phyloP scores from a whole-genome alignment of 2,113 vertebrate species.

The Elanus axillaris region DNA sequence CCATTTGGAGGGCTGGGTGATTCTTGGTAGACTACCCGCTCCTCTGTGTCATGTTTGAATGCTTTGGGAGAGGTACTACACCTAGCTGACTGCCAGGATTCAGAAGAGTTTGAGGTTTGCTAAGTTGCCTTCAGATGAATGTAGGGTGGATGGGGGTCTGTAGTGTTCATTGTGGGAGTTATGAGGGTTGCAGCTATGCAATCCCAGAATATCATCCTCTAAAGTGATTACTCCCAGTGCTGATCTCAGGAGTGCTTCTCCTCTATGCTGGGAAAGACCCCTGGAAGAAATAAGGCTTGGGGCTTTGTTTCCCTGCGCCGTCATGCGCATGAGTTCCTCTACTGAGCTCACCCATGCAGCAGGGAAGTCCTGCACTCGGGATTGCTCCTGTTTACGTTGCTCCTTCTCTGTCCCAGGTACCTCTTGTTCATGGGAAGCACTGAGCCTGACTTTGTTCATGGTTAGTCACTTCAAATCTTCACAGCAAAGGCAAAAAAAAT shows the following conservation, averaged over 20 bases:
- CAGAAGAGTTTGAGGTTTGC: neutral
- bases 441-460: neutral
- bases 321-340: neutral
- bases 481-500: neutral
- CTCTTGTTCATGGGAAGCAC: neutral
- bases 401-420: neutral
- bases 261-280: accelerated
- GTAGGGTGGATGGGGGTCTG: neutral
- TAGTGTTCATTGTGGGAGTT: neutral
- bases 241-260: neutral
- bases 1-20: neutral
- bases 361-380: neutral
- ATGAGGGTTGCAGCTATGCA: neutral
- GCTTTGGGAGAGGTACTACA: neutral
- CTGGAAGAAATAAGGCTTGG: neutral
- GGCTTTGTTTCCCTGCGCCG: neutral
- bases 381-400: neutral
- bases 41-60: neutral
- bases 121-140: neutral
- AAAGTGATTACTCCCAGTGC: neutral
- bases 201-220: neutral
- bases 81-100: neutral
- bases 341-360: neutral
- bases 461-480: neutral
- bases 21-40: neutral